These are phyloP conservation scores for Drosophila truncata DNA, from an alignment of 1,140 invertebrate species.

Conservation along the genomic window DNA sequence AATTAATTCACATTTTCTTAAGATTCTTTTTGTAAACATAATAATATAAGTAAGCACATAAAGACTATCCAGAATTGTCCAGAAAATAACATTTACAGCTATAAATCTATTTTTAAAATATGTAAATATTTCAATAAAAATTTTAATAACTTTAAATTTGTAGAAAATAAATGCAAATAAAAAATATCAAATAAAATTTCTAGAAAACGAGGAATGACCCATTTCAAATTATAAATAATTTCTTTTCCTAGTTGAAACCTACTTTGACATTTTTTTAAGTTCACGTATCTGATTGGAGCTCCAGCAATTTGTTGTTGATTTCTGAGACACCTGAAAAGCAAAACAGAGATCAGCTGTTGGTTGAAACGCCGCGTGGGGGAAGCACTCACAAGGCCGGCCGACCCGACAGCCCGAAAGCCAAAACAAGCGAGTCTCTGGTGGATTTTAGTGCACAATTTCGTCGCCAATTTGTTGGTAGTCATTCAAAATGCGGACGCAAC, in stretches of 20 bases:
- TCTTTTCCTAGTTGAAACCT: background rate
- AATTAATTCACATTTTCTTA: no score
- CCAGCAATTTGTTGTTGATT: slow-evolving; percentile 5
- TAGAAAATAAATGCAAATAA: no score
- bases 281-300: background rate
- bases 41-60: no score
- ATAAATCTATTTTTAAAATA: no score
- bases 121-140: no score
- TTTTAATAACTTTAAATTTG: no score
- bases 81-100: no score
- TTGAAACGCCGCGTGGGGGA: background rate
- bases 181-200: no score
- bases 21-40: no score
- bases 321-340: slow-evolving; percentile 8
- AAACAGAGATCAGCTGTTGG: slow-evolving; percentile 13
- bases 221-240: background rate
- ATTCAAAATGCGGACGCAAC: slow-evolving; percentile 7
- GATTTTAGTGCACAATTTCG: slow-evolving; percentile 1
- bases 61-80: no score
- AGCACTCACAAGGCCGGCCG: slow-evolving; percentile 4
- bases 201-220: background rate
- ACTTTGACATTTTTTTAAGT: slow-evolving; percentile 10
- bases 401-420: background rate
- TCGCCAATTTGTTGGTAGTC: slow-evolving; percentile 2
- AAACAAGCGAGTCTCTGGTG: background rate